phyloP scores from a whole-genome alignment of 2,888 invertebrate species.

The Lapara coniferarum region DNA sequence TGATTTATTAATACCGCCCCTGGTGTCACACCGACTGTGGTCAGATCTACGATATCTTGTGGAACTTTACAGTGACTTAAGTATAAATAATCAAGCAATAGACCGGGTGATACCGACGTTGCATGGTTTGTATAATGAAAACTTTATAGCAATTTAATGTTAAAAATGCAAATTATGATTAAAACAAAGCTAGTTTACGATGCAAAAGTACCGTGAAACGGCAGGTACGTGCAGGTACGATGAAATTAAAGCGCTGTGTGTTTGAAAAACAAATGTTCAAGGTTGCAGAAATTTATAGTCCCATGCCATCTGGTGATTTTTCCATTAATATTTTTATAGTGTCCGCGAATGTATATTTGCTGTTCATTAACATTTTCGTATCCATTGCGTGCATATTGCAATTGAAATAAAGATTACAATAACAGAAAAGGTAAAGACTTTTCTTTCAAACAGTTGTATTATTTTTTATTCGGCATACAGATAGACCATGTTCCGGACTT shows the following conservation, averaged over 20 bases:
- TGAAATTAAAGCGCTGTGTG: conserved; percentile 15
- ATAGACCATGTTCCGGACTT: no score
- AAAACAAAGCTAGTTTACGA: background rate
- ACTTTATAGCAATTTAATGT: background rate
- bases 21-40: no score
- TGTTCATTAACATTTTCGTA: background rate
- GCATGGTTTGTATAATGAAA: no score
- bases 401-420: background rate
- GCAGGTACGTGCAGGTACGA: conserved; percentile 16
- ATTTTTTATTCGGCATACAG: no score
- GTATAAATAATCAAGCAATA: no score
- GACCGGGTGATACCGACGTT: no score
- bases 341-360: background rate
- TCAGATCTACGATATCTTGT: no score
- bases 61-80: no score
- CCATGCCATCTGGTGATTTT: background rate
- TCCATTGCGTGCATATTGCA: background rate
- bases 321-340: background rate
- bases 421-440: background rate
- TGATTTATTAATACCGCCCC: no score
- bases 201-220: conserved; percentile 11
- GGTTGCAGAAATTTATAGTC: conserved; percentile 19
- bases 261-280: conserved; percentile 15
- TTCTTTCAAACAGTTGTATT: background rate
- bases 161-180: background rate